Percentiles rank a stretch among this genome's conserved stretches.
phyloP scores from a whole-genome alignment of 2,888 invertebrate genomes.

The Diogma glabrata region DNA sequence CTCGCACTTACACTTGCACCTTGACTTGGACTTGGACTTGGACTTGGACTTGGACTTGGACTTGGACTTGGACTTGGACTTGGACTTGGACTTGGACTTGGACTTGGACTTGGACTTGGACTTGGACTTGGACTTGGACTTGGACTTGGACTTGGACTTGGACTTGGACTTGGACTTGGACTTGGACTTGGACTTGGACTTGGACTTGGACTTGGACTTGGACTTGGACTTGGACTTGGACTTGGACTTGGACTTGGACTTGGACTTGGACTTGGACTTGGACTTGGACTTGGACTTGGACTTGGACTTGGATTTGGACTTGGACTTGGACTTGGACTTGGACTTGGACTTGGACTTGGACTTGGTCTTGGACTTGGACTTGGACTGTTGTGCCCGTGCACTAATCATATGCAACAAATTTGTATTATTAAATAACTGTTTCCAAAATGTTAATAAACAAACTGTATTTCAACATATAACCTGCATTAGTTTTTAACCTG shows the following conservation, averaged over 20 bases:
- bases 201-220: conserved; percentile 1
- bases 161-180: conserved; percentile 1
- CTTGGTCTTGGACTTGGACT: background rate
- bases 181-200: background rate
- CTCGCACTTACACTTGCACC: background rate
- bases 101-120: background rate
- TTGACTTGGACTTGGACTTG: background rate
- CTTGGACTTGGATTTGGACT: conserved; percentile 1
- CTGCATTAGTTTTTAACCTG: too few relatives aligned
- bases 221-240: conserved; percentile 1
- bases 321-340: conserved; percentile 1
- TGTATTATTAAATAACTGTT: too few relatives aligned
- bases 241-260: background rate
- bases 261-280: background rate
- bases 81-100: conserved; percentile 1
- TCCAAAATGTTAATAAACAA: too few relatives aligned
- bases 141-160: conserved; percentile 1
- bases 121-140: background rate
- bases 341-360: background rate
- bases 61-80: background rate
- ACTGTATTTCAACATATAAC: too few relatives aligned
- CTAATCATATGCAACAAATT: too few relatives aligned
- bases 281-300: conserved; percentile 1
- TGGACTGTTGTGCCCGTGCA: too few relatives aligned
- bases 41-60: background rate